Evolutionary conservation across 2,888 invertebrate species (phyloP), one percentile per base, ranked within the genome.

Genomic region (Thymelicus sylvestris): DNA sequence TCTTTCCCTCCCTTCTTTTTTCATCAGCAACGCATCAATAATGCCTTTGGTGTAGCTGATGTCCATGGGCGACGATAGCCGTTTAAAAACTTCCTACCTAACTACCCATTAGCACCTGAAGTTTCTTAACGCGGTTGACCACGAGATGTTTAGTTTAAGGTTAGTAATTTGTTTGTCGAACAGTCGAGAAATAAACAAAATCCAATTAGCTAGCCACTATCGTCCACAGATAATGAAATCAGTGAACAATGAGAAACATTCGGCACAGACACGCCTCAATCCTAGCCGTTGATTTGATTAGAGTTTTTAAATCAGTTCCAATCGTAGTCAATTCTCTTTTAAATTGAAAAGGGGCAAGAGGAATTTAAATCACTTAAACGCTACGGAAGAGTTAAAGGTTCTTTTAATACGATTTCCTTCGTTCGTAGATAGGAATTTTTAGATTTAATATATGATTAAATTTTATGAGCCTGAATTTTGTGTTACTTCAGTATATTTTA

Each of bases 261-360:
- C 24, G n/a, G 39, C 38, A 7, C 63, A 47, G 63, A 31, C 8
- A 41, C 39, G 57, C n/a, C 10, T 57, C 38, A 15, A 57, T 69
- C 1, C 47, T 55, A 41, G 8, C 67, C 63, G 63, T 15, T 52
- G 44, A 63, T 69, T 57, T 47, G 44, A 68, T 68, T 57, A 15
- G 10, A 68, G 63, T 64, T 64, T 69, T 57, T 64, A 24, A 31
- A 4, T 63, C 48, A 47, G 2, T 41, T 48, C n/a, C 57, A 64
- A 69, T 69, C 39, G 67, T 8, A 61, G 47, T 69, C 57, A 69
- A 39, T 64, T 64, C 64, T 57, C 55, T 65, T 65, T 55, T 65
- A 55, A 65, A 65, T 64, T 7, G 55, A 48, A 48, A 44, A 31
- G 48, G 63, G 31, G 31, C 24, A 41, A 39, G 63, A 38, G n/a